Evolutionary conservation across 2,888 invertebrate genomes (phyloP), one percentile per base, ranked within the genome.

Genomic region (Ochropleura plecta): DNA sequence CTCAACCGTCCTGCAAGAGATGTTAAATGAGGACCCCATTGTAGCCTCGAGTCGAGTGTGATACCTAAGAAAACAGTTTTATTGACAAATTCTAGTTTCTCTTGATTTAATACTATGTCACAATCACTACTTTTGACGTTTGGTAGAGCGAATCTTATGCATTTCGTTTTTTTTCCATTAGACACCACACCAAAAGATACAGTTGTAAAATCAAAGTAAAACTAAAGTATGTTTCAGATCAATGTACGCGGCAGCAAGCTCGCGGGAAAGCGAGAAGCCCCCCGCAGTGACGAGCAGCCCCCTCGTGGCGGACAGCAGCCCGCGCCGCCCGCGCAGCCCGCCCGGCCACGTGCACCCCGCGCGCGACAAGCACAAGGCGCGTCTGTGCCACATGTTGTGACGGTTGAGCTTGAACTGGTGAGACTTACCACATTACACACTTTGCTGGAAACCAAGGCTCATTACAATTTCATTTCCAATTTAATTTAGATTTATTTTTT

Each of bases 331-430:
- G 30, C 3, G 30, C 30, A 30, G 30, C 30, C 30, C 30, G 30
- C 30, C 30, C 30, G 30, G 1, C 30, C 30, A 90, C 14, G 88
- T 87, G 20, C 85, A 70, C 60, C 89, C 82, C 73, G 89, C 89
- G 84, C 91, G 92, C 78, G 87, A 88, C 86, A 96, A 94, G 82
- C 95, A 94, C 86, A 94, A 92, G 86, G 95, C 92, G 9, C 92
- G 96, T 59, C 92, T 96, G 48, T 96, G 96, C 90, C 96, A 96
- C 68, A 93, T 96, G 93, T 96, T 96, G 96, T 96, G 96, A 96
- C 96, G 95, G 89, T 93, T 96, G 92, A 96, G 95, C 90, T 92
- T 94, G 51, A 94, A 95, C 93, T 95, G 96, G 96, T 96, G 70
- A 93, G 94, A 1, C 18, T 65, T 10, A 16, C 16, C 9, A 20